Evolutionary conservation across 2,113 vertebrate species (phyloP).

Genomic region (Sarotherodon lohbergeri): DNA sequence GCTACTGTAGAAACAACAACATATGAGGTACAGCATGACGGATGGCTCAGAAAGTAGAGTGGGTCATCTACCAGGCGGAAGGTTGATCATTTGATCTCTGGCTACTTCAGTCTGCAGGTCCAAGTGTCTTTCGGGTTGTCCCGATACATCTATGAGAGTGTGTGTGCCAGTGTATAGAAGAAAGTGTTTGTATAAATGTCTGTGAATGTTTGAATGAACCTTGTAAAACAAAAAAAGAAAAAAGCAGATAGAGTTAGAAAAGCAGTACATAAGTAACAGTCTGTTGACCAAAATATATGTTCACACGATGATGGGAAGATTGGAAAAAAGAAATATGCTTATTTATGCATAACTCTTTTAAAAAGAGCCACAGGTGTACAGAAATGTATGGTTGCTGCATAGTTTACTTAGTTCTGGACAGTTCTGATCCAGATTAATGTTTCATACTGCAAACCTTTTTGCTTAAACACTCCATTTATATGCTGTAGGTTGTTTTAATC

Average conservation of each 20-base stretch:
- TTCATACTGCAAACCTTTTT: rapidly evolving
- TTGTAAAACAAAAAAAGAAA: neutral
- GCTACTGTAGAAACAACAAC: neutral
- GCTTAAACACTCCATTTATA: neutral
- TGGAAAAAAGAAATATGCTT: rapidly evolving
- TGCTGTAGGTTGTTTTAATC: neutral
- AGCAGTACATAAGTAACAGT: rapidly evolving
- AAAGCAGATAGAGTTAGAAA: neutral
- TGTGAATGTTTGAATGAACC: neutral
- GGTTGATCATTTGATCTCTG: neutral
- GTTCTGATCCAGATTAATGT: neutral
- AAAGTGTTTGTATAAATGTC: neutral
- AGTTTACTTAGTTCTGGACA: neutral
- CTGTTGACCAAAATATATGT: neutral
- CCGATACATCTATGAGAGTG: neutral
- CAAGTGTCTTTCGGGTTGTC: neutral
- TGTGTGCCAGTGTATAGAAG: neutral
- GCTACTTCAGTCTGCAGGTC: neutral
- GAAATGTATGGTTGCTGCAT: neutral
- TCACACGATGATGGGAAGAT: neutral
- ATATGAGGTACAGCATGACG: rapidly evolving
- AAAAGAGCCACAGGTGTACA: neutral
- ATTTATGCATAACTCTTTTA: rapidly evolving
- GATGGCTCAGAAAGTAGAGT: neutral
- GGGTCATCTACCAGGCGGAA: neutral